These are phyloP conservation scores for Dipodomys merriami DNA, from an alignment of 2,113 vertebrate genomes.

Conservation along the genomic window DNA sequence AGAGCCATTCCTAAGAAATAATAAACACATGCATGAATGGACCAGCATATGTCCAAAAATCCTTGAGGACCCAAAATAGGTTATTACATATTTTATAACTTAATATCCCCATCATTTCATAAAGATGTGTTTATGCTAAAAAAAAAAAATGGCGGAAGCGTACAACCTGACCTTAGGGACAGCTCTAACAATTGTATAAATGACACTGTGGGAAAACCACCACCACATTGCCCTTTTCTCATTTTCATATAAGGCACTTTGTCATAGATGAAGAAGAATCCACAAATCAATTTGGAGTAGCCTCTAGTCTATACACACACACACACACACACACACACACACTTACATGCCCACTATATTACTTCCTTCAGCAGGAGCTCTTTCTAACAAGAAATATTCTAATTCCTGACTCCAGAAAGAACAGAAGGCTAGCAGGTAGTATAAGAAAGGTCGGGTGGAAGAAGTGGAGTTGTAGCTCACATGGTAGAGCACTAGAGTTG, in stretches of 20 bases:
- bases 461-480: too few species aligned
- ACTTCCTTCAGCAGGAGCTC: not conserved
- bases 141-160: not conserved
- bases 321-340: not conserved
- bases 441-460: not conserved
- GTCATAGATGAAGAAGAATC: not conserved
- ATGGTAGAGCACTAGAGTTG: too few species aligned
- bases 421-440: not conserved
- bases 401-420: not conserved
- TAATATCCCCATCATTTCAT: slow-evolving; percentile 18
- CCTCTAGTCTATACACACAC: slow-evolving; percentile 22
- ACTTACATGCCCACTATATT: too few species aligned
- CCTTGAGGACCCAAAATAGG: not conserved
- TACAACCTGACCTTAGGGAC: not conserved
- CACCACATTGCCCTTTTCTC: slow-evolving; percentile 17
- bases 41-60: not conserved
- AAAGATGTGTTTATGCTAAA: slow-evolving; percentile 47
- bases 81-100: slow-evolving; percentile 1
- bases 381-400: slow-evolving; percentile 38
- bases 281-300: not conserved
- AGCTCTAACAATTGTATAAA: slow-evolving; percentile 28
- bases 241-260: slow-evolving; percentile 6
- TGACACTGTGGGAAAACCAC: slow-evolving; percentile 16
- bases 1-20: slow-evolving; percentile 18
- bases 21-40: not conserved